Conservation (phyloP, 2,113 vertebrate genomes). For the Collichthys lucidus region DNA sequence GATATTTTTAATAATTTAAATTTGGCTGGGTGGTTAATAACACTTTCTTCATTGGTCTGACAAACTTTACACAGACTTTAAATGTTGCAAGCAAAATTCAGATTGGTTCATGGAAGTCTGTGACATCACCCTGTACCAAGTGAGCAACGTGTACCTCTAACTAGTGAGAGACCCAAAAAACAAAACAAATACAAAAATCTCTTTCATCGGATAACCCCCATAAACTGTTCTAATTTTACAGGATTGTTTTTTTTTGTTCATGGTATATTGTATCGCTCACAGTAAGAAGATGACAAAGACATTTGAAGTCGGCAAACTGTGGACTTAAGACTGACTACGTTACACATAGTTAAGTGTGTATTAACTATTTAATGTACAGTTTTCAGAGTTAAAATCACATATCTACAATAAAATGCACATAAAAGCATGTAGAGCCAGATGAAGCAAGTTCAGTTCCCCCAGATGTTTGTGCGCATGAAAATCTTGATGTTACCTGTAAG, state of each 20-base stretch:
- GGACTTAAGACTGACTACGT: conserved; percentile 34
- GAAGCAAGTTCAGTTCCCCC: conserved; percentile 69
- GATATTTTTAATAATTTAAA: too few relatives aligned
- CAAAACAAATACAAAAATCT: neutral
- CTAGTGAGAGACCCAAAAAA: neutral
- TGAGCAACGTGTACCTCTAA: neutral
- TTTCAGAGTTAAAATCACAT: conserved; percentile 80
- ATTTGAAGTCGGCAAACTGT: neutral
- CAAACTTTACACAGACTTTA: too few relatives aligned
- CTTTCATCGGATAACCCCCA: too few relatives aligned
- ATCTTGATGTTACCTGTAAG: conserved; percentile 50
- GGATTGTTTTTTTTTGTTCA: neutral
- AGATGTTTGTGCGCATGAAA: conserved; percentile 28
- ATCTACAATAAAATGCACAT: conserved; percentile 79
- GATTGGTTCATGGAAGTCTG: neutral
- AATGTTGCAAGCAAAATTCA: neutral
- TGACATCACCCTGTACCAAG: neutral
- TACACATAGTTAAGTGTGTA: conserved; percentile 59
- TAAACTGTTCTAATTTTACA: neutral
- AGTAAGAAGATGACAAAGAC: neutral
- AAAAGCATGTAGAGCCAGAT: conserved; percentile 76
- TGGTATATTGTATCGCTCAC: too few relatives aligned
- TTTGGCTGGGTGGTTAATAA: too few relatives aligned
- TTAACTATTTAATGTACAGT: conserved; percentile 82
- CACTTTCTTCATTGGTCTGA: too few relatives aligned